Conservation (phyloP, 2,797 vertebrate species). For the Eurystomus glaucurus region DNA sequence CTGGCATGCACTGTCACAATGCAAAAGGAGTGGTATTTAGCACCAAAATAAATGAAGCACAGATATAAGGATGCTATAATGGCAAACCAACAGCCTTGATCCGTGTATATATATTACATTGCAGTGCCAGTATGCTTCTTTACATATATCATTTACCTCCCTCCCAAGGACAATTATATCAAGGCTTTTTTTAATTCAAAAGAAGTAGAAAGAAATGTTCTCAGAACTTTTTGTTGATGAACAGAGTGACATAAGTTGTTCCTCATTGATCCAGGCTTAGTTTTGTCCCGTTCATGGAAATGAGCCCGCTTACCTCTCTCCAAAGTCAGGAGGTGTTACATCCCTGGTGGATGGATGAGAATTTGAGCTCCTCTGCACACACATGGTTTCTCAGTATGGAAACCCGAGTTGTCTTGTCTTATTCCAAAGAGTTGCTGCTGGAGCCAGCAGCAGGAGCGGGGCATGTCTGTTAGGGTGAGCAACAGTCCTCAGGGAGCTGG, state of each 20-base stretch:
- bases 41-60: background rate
- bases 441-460: background rate
- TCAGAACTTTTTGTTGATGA: background rate
- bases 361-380: background rate
- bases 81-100: background rate
- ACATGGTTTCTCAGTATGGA: background rate
- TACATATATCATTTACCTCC: background rate
- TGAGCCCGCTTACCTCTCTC: background rate
- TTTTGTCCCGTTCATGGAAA: background rate
- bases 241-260: background rate
- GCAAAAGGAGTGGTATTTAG: background rate
- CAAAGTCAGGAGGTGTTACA: rapidly evolving
- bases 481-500: background rate
- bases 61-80: background rate
- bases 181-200: background rate
- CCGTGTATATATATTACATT: background rate
- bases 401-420: background rate
- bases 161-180: background rate
- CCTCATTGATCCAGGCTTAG: background rate
- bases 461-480: background rate
- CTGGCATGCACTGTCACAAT: background rate
- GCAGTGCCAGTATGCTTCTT: background rate
- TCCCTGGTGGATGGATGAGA: background rate
- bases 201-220: background rate
- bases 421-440: background rate